A percentile compares a stretch with the other conserved stretches of the same genome.
These are phyloP conservation scores for Cynodonichthys magdalenae DNA, from an alignment of 2,797 vertebrate species.

Conservation along the genomic window DNA sequence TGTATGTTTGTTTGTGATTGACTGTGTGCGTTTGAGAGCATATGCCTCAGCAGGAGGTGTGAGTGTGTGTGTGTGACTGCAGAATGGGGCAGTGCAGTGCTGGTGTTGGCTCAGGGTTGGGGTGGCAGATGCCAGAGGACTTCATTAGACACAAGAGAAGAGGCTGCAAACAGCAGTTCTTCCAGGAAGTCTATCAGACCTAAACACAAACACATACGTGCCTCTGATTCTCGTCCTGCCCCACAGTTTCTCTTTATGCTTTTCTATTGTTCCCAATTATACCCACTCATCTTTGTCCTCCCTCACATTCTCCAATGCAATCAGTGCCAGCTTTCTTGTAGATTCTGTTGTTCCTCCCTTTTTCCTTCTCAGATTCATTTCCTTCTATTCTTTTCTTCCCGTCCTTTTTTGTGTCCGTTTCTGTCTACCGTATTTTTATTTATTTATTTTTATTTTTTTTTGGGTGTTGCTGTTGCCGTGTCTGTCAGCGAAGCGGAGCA, in stretches of 20 bases:
- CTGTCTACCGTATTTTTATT: slow-evolving; percentile 53
- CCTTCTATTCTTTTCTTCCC: not conserved
- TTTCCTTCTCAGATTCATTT: slow-evolving; percentile 18
- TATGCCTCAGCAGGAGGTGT: slow-evolving; percentile 52
- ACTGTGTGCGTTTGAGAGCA: slow-evolving; percentile 39
- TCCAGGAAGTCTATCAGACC: slow-evolving; percentile 70
- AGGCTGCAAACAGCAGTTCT: slow-evolving; percentile 64
- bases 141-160: slow-evolving; percentile 72
- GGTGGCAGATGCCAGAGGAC: slow-evolving; percentile 73
- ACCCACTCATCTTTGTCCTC: slow-evolving; percentile 24
- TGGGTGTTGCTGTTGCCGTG: slow-evolving; percentile 43
- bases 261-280: slow-evolving; percentile 34
- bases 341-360: slow-evolving; percentile 14
- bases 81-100: slow-evolving; percentile 52
- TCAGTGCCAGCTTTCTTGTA: slow-evolving; percentile 38
- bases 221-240: slow-evolving; percentile 64
- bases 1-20: slow-evolving; percentile 33
- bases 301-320: slow-evolving; percentile 39
- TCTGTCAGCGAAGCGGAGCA: slow-evolving; percentile 68
- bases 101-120: slow-evolving; percentile 59
- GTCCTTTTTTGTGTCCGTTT: slow-evolving; percentile 23
- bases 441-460: too few species aligned
- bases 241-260: slow-evolving; percentile 24
- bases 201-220: slow-evolving; percentile 74
- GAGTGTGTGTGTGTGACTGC: slow-evolving; percentile 31